Conservation (phyloP, 2,888 invertebrate genomes). For the Tenthredo mesomela region DNA sequence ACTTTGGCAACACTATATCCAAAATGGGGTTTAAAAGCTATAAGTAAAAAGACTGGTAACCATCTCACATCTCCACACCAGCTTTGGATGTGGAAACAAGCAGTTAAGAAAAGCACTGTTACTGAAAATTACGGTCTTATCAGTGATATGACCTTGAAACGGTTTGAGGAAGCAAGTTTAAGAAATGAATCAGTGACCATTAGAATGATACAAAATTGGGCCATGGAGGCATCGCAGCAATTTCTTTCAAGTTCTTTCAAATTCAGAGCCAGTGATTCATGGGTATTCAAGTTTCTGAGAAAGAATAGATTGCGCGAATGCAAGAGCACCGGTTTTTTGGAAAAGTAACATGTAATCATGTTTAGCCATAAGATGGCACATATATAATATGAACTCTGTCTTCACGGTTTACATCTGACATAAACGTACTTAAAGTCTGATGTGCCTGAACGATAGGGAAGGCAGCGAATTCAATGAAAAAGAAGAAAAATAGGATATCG, state of each 20-base stretch:
- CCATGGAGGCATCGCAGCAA: background rate
- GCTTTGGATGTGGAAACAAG: conserved; percentile 20
- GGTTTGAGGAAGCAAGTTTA: background rate
- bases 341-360: background rate
- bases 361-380: background rate
- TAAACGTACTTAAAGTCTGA: background rate
- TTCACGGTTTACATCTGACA: background rate
- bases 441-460: background rate
- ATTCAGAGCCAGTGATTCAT: background rate
- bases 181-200: background rate
- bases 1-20: conserved; percentile 1
- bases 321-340: background rate
- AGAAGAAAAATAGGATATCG: background rate
- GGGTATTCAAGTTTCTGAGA: background rate
- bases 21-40: background rate
- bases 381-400: too few relatives aligned
- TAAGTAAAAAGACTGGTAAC: background rate
- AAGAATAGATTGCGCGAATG: background rate
- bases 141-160: background rate
- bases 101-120: background rate
- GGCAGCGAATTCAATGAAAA: background rate
- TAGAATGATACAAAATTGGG: conserved; percentile 1
- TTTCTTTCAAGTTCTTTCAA: background rate
- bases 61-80: background rate
- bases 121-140: background rate